Evolutionary conservation across 2,113 vertebrate genomes (phyloP).

Genomic region (Tupaia chinensis): DNA sequence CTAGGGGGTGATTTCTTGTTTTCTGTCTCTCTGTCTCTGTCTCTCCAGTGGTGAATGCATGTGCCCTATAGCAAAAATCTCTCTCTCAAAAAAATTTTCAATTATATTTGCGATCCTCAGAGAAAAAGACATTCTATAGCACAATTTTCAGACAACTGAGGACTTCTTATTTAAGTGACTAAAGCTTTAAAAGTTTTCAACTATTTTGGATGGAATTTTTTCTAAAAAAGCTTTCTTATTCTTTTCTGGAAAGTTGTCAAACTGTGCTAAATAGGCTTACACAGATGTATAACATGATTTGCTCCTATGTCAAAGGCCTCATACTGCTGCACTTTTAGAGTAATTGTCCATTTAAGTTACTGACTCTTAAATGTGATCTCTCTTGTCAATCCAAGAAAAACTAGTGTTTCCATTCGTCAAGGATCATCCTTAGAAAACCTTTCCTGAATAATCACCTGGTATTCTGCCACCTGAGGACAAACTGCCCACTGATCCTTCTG

Average conservation of each 20-base stretch:
- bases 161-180: constrained; percentile 19
- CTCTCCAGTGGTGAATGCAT: too few relatives aligned
- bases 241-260: constrained; percentile 35
- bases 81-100: background rate
- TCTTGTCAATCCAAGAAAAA: constrained; percentile 26
- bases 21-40: too few relatives aligned
- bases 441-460: background rate
- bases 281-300: constrained; percentile 10
- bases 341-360: background rate
- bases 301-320: background rate
- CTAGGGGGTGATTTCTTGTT: too few relatives aligned
- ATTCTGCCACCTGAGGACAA: background rate
- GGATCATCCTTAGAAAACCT: background rate
- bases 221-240: constrained; percentile 24
- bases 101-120: background rate
- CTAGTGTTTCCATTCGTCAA: background rate
- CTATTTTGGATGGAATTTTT: constrained; percentile 31
- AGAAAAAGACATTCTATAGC: background rate
- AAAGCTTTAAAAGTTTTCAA: constrained; percentile 20
- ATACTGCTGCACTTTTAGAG: background rate
- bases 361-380: background rate
- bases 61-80: too few relatives aligned
- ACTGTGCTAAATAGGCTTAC: background rate
- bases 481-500: background rate
- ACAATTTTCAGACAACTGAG: background rate